Percentiles rank a stretch among this genome's conserved stretches.
These are phyloP conservation scores for Apolygus lucorum DNA, from an alignment of 1,140 invertebrate genomes.

Conservation along the genomic window DNA sequence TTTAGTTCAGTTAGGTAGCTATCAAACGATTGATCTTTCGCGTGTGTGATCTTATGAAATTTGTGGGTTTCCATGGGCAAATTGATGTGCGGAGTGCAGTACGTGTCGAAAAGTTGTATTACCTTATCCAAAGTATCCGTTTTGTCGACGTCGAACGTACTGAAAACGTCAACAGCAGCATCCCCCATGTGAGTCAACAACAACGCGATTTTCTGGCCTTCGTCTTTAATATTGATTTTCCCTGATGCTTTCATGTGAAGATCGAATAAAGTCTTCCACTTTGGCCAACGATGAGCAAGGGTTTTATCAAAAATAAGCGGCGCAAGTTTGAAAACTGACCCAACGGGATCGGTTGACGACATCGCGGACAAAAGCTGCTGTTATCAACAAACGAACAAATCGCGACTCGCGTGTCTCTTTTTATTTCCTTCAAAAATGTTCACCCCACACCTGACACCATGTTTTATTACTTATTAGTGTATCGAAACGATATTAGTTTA, in stretches of 20 bases:
- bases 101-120: not conserved
- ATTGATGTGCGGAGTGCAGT: not conserved
- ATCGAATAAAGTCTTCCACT: not conserved
- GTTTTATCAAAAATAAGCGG: no score
- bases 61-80: not conserved
- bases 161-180: not conserved
- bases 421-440: no score
- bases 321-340: no score
- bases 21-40: not conserved
- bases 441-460: no score
- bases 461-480: no score
- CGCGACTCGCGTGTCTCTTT: no score
- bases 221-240: conserved; percentile 1
- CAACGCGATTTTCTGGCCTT: not conserved
- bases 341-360: no score
- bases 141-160: not conserved
- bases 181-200: conserved; percentile 16
- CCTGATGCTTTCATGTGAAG: conserved; percentile 6
- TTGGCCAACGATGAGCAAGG: no score
- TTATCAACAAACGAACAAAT: no score
- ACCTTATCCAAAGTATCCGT: not conserved
- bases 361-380: no score
- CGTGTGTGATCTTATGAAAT: not conserved
- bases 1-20: not conserved
- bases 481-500: no score